Base-by-base conservation (phyloP, 2,888 invertebrate genomes). In the Blastobasis lacticolella region DNA sequence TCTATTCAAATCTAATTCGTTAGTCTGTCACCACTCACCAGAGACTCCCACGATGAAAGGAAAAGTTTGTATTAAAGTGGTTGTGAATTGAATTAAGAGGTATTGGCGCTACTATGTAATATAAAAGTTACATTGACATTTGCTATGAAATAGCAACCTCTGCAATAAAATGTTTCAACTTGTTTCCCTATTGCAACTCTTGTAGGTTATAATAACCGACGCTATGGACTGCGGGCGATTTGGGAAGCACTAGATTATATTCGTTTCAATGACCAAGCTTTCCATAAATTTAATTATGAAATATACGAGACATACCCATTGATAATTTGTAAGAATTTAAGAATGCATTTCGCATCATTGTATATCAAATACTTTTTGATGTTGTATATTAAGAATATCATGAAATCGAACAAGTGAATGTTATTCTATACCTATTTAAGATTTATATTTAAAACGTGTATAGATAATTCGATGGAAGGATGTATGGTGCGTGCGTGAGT, bases 371-470 rank as follows among this genome's bases (percentile, higher is more conserved):
- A 70, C 65, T 59, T 67, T 66, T 67, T 62, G 57, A 73, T 71
- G 73, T 78, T 78, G 75, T 82, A 81, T 78, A 78, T 72, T 79
- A 76, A 66, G 68, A 64, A 67, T 66, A 76, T 81, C 76, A 81
- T 82, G 76, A 80, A 82, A 78, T 84, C 80, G 81, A 84, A 80
- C 84, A 82, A 85, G 81, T 75, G 73, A 64, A 69, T 69, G 69
- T 73, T 75, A 42, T 63, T 65, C 62, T 64, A 62, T 61, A 58
- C 60, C 55, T 64, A 67, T 66, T 70, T 66, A 66, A 63, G 53
- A 60, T 42, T 23, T 46, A 60, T 64, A 60, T 61, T 67, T 63
- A 66, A 62, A 64, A 62, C 62, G 61, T 61, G 56, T 58, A 52
- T 64, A 61, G 61, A 53, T 10, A 48, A 43, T 38, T 45, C 10